A percentile compares a stretch with the other conserved stretches of the same genome.
Conservation (phyloP, 2,113 vertebrate genomes). For the Panurus biarmicus region DNA sequence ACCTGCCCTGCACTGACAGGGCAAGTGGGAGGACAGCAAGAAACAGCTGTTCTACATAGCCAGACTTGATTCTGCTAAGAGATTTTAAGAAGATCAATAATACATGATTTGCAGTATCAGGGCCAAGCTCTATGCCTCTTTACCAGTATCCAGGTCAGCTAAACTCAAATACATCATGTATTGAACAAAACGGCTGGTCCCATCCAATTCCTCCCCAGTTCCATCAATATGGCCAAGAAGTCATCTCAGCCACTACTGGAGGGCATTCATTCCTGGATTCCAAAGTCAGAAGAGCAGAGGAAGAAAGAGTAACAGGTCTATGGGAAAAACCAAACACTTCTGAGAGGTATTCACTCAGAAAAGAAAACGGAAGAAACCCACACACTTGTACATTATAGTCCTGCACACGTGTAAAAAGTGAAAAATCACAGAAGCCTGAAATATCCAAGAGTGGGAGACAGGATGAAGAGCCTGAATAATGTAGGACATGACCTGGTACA, state of each 20-base stretch:
- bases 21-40: background rate
- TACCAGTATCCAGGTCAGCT: background rate
- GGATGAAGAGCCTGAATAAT: background rate
- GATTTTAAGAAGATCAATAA: background rate
- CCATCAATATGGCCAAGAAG: background rate
- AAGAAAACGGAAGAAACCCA: background rate
- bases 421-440: background rate
- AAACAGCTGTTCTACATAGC: background rate
- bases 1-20: background rate
- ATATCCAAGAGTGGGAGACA: background rate
- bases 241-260: accelerated
- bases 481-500: accelerated
- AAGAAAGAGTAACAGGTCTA: background rate
- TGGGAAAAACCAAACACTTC: background rate
- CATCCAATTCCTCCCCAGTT: background rate
- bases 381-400: accelerated
- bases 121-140: background rate
- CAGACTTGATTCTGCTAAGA: background rate
- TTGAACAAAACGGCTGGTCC: background rate
- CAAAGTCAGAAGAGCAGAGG: background rate
- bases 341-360: background rate
- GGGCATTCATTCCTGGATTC: background rate
- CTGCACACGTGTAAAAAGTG: background rate
- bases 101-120: background rate
- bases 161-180: background rate